Base-by-base conservation (phyloP, 2,888 invertebrate species). In the Hemaris fuciformis region DNA sequence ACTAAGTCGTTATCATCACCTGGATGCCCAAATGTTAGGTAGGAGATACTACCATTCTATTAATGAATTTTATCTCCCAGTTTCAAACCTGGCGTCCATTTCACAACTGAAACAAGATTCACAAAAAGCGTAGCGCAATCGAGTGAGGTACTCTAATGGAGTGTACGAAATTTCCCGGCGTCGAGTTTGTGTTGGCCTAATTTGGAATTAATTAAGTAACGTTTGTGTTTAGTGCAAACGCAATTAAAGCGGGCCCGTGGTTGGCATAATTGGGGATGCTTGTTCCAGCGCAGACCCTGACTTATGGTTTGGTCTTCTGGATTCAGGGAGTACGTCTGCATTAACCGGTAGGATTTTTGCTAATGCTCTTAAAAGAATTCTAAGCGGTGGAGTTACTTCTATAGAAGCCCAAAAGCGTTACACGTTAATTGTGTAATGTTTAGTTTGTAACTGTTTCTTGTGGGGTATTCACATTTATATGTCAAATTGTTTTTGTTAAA, bases 181-280 rank as follows among this genome's bases (percentile, higher is more conserved):
- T 63, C 64, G 68, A 56, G 60, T 69, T 66, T 63, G 66, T 64
- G 59, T 70, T 61, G 66, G 64, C 69, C 77, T 79, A 80, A 84
- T 84, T 77, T 78, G 70, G 76, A 83, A 80, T 85, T 85, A 84
- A 85, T 84, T 83, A 83, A 79, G 67, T 72, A 69, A 67, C 73
- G 71, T 72, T 79, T 77, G 76, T 83, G 83, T 82, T 82, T 84
- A 83, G 81, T 78, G 79, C 72, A 79, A 81, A 83, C 73, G 81
- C 78, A 83, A 83, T 84, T 83, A 84, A 78, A 73, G 69, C 66
- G 66, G 70, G 70, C 78, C 75, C 76, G 72, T 78, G 75, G 76
- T 68, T 70, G 70, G 79, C 74, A 74, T 79, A 75, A 75, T 78
- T 77, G 76, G 71, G 67, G 69, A 70, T 67, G 41, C 45, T 46